Base-by-base conservation (phyloP, 1,140 invertebrate species). In the Caenorhabditis inopinata region DNA sequence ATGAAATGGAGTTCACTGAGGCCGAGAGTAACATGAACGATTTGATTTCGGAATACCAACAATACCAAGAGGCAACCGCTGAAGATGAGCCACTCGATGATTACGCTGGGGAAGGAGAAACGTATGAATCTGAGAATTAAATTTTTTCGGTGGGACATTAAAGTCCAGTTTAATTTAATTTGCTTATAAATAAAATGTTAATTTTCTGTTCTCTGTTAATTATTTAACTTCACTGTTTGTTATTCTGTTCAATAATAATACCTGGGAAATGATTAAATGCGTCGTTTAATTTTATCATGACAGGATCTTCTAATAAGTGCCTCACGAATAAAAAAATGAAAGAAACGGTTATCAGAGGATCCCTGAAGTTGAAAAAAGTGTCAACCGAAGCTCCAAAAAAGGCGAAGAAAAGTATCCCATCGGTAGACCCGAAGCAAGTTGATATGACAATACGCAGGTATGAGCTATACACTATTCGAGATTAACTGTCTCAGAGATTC, bases 41-140 rank as follows among this genome's bases (percentile, higher is more conserved):
- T 85, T 88, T 94, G 87, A 94, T 96, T 35, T 83, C 80, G 2
- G 74, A 95, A 87, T 96, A 95, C 89, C 94, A 96, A 88, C 94
- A 96, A 89, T 96, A 96, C 90, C 86, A 87, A 45, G 82, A 83
- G 9, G 82, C 82, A 18, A 82, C 79, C 2, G 79, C 73, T 27
- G 82, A 83, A 25, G 82, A 83, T 25, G 75, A 80, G 42, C 81
- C 83, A 42, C 76, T 78, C 46, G 82, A 81, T 25, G 58, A 68
- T n/a, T 68, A 18, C 58, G 74, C 27, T 16, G 68, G 75, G 23
- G 78, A 83, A 38, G 51, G 42, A 14, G 76, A 81, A 12, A 49
- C 58, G 5, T 68, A 68, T 18, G 58, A 68, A 18, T 38, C 58
- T 35, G 58, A 68, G 32, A 29, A 68, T 21, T 68, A 68, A 68